These are phyloP conservation scores for Chionoecetes opilio DNA, from an alignment of 1,140 invertebrate species.

Conservation along the genomic window DNA sequence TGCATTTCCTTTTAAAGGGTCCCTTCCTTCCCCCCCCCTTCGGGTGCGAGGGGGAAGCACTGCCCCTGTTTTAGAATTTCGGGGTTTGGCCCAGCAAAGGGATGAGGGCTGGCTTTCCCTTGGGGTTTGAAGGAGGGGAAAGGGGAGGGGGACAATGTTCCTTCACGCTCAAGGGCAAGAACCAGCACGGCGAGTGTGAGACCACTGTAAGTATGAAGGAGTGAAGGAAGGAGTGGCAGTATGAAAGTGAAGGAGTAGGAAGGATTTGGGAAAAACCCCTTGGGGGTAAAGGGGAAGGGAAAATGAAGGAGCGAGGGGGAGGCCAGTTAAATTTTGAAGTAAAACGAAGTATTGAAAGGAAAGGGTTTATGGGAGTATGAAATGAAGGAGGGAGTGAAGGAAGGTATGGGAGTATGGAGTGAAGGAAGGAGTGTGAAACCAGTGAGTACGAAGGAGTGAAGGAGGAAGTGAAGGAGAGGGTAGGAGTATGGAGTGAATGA, in stretches of 20 bases:
- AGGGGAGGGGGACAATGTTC: slow-evolving; percentile 85
- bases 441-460: too few relatives aligned
- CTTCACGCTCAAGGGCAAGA: slow-evolving; percentile 86
- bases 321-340: too few relatives aligned
- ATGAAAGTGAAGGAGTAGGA: too few relatives aligned
- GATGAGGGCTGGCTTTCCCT: slow-evolving; percentile 89
- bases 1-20: background rate
- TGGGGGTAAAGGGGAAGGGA: too few relatives aligned
- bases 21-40: background rate
- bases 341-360: too few relatives aligned
- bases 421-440: too few relatives aligned
- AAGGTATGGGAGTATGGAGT: too few relatives aligned
- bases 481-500: too few relatives aligned
- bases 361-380: too few relatives aligned
- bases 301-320: too few relatives aligned
- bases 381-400: background rate
- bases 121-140: slow-evolving; percentile 83
- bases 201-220: slow-evolving; percentile 77
- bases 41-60: slow-evolving; percentile 77
- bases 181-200: slow-evolving; percentile 85
- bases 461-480: too few relatives aligned
- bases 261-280: too few relatives aligned
- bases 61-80: slow-evolving; percentile 84
- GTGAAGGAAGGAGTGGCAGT: background rate
- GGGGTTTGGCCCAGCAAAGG: slow-evolving; percentile 89